These are phyloP conservation scores for Merluccius polli DNA, from an alignment of 2,797 vertebrate genomes.

Conservation along the genomic window DNA sequence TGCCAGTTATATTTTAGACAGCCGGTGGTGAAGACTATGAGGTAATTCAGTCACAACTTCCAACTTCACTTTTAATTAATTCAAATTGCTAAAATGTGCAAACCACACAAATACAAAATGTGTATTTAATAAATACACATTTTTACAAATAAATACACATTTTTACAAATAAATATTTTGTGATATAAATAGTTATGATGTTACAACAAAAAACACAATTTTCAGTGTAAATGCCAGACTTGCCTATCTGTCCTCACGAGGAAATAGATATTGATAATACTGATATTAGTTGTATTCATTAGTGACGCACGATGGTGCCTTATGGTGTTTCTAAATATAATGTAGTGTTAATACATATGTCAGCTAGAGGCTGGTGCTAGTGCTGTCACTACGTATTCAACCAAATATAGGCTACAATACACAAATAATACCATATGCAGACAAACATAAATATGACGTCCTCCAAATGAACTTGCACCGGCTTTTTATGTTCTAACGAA, in stretches of 20 bases:
- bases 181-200: no score
- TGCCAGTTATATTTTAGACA: neutral
- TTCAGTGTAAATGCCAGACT: no score
- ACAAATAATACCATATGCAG: neutral
- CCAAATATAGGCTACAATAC: no score
- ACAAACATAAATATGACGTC: neutral
- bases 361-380: neutral
- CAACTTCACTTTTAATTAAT: neutral
- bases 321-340: no score
- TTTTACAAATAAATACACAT: no score
- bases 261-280: no score
- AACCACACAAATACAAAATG: no score
- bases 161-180: no score
- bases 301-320: no score
- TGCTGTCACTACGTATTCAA: neutral
- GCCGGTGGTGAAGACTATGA: neutral
- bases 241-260: no score
- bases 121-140: neutral
- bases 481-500: neutral
- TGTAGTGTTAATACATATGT: neutral
- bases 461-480: slow-evolving; percentile 4
- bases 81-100: neutral
- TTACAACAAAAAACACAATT: no score
- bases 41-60: neutral
- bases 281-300: no score